Percentiles rank a stretch among this genome's conserved stretches.
Evolutionary conservation across 2,113 vertebrate species (phyloP).

Genomic region (Balaeniceps rex): DNA sequence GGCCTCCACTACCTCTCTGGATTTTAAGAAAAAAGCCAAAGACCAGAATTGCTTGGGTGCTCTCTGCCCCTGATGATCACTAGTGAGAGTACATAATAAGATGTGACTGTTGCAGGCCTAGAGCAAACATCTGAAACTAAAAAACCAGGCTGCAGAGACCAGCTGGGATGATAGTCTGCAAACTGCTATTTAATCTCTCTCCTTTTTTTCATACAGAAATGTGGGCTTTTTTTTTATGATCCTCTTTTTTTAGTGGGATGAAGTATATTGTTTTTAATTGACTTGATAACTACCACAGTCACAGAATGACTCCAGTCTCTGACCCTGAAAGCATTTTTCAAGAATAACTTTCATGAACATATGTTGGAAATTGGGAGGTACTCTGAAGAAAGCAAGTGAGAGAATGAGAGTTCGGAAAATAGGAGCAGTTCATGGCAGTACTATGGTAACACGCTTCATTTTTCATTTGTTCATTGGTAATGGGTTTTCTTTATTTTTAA

Average conservation of each 20-base stretch:
- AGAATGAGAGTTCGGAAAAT: neutral
- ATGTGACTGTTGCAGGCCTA: neutral
- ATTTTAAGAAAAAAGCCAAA: too few relatives aligned
- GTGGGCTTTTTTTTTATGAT: neutral
- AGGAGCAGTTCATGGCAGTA: neutral
- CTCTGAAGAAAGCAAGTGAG: neutral
- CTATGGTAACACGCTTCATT: neutral
- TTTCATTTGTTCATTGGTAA: neutral
- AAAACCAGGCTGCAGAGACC: neutral
- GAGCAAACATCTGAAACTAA: neutral
- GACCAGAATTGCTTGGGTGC: neutral
- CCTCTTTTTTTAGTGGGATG: neutral
- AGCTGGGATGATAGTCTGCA: neutral
- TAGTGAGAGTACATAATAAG: neutral
- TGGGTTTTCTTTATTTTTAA: neutral
- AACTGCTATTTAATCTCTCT: neutral
- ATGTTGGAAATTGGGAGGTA: neutral
- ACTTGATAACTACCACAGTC: neutral
- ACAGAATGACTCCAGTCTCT: neutral
- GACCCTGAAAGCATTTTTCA: neutral
- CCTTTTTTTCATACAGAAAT: neutral
- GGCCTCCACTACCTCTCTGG: too few relatives aligned
- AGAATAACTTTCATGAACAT: neutral
- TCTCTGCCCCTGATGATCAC: neutral
- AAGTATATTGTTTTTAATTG: neutral